Base-by-base conservation (phyloP, 2,113 vertebrate genomes). In the Xenus cinereus region DNA sequence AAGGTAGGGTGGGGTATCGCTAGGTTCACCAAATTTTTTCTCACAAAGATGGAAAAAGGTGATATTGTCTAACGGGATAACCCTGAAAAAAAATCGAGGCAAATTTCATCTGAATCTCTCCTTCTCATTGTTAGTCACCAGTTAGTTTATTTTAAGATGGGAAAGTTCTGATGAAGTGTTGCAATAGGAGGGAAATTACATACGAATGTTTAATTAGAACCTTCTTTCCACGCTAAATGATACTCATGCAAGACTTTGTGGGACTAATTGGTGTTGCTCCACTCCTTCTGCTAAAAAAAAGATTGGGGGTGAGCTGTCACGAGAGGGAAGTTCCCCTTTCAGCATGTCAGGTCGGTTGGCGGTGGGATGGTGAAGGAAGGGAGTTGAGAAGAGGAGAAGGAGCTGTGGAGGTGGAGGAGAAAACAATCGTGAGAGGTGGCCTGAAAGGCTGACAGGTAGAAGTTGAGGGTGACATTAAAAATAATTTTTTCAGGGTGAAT, bases 321-420 rank as follows among this genome's bases (percentile, higher is more conserved):
- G 10, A 75, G 51, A 90, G 90, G 75, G 67, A 80, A 93, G 59
- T 41, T 53, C 28, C 86, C n/a, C 56, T 69, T 43, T 79, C 77
- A 87, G 17, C 4, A 0, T n/a, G 76, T 57, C 92, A 91, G 85
- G 26, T 12, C n/a, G 50, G 90, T 88, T 73, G 90, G 83, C 0
- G 71, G 57, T 85, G 79, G 85, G 79, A 82, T 0, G 46, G 53
- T 0, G 3, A 53, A 50, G 50, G 51, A 26, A 60, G 60, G 46
- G 71, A 74, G 28, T 9, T 16, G 76, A 43, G 41, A 28, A 18
- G 66, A 72, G 37, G 67, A 32, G 46, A 43, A 51, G 60, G 33
- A 81, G 74, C 51, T 73, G 62, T 19, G 69, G 82, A 84, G 90
- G 81, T 63, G 87, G 90, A 94, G 43, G 28, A 78, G n/a, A 82